Conservation (phyloP, 2,113 vertebrate genomes). For the human (Homo sapiens) region DNA sequence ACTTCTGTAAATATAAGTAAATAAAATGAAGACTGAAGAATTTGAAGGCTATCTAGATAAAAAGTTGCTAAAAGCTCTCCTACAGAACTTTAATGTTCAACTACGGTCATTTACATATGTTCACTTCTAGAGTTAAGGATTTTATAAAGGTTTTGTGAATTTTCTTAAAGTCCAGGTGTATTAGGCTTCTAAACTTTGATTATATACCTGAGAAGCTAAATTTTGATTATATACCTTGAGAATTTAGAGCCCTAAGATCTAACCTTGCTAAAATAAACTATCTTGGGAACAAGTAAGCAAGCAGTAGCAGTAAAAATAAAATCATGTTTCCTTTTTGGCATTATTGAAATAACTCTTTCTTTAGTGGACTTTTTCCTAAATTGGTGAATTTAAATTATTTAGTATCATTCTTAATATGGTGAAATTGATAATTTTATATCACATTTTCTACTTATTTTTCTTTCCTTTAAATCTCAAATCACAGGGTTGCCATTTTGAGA, state of each 20-base stretch:
- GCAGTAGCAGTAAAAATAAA: background rate
- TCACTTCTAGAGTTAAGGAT: background rate
- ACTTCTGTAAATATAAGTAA: background rate
- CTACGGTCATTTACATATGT: background rate
- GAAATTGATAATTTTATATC: background rate
- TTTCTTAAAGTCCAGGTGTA: background rate
- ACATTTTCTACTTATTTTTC: background rate
- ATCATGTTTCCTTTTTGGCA: background rate
- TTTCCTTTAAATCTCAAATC: constrained; percentile 8
- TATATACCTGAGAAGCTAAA: background rate
- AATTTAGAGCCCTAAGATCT: background rate
- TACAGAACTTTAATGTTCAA: background rate
- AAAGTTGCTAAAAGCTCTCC: background rate
- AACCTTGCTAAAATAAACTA: background rate
- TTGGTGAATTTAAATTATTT: background rate
- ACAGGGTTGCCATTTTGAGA: background rate
- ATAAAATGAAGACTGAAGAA: background rate
- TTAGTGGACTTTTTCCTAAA: background rate
- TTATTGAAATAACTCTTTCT: background rate
- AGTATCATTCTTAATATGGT: background rate
- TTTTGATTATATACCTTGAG: background rate
- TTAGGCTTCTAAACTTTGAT: constrained; percentile 10
- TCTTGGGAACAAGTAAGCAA: background rate
- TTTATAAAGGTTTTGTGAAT: background rate
- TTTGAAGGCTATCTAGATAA: background rate